These are phyloP conservation scores for Delichon dasypus DNA, from an alignment of 2,797 vertebrate genomes.

Conservation along the genomic window DNA sequence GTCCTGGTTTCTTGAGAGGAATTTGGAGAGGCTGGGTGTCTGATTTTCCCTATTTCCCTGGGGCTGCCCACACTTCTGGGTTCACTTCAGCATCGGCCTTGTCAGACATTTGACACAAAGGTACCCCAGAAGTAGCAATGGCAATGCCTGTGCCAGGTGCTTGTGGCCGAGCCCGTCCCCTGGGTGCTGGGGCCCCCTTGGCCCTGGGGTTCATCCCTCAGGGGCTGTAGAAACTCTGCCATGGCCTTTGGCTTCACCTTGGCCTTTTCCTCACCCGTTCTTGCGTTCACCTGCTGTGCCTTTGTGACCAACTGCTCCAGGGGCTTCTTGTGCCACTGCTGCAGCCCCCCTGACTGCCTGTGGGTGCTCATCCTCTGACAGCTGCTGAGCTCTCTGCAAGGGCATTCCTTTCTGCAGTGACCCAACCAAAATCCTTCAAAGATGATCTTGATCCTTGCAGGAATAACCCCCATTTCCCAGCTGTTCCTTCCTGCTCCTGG, in stretches of 20 bases:
- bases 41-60: neutral
- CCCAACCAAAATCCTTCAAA: too few relatives aligned
- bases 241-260: neutral
- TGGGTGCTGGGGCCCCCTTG: neutral
- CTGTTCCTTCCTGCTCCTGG: too few relatives aligned
- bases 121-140: too few relatives aligned
- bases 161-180: too few relatives aligned
- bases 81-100: neutral
- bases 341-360: neutral
- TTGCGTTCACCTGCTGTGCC: neutral
- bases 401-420: too few relatives aligned
- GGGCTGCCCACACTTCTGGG: neutral
- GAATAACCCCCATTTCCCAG: too few relatives aligned
- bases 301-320: neutral
- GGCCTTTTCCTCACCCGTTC: neutral
- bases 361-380: neutral
- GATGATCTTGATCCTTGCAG: too few relatives aligned
- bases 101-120: neutral
- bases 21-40: too few relatives aligned
- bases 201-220: too few relatives aligned
- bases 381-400: neutral
- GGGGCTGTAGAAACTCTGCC: too few relatives aligned
- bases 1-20: too few relatives aligned
- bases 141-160: too few relatives aligned
- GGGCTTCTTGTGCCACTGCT: neutral